phyloP scores from a whole-genome alignment of 92 coral and sea anemone genomes.

The Siderastrea radians region DNA sequence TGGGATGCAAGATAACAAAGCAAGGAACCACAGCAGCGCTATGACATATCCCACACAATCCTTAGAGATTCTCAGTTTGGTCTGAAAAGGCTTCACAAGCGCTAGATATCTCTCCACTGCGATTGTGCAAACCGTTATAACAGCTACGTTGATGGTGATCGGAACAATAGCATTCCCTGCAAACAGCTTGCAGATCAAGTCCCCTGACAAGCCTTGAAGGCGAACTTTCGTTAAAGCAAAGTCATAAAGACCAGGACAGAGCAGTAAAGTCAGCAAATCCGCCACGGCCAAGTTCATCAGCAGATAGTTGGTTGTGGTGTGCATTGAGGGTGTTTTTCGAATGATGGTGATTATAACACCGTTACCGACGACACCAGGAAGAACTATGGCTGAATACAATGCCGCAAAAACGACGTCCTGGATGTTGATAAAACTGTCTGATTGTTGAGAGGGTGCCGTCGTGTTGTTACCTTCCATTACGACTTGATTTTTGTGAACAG shows the following conservation, averaged over 20 bases:
- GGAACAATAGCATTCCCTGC: constrained; percentile 68
- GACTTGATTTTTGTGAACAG: background rate
- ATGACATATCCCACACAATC: constrained; percentile 22
- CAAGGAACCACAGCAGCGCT: constrained; percentile 26
- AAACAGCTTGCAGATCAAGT: constrained; percentile 61
- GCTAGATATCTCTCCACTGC: constrained; percentile 70
- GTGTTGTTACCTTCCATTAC: background rate
- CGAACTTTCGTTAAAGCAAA: constrained; percentile 52
- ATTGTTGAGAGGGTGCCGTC: background rate
- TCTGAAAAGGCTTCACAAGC: constrained; percentile 54
- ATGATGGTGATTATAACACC: constrained; percentile 46
- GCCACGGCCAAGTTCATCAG: constrained; percentile 68
- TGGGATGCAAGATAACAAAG: constrained; percentile 48
- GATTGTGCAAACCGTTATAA: constrained; percentile 44
- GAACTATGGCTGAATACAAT: constrained; percentile 34
- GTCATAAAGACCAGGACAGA: constrained; percentile 70
- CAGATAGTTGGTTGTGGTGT: constrained; percentile 66
- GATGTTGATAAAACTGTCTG: background rate
- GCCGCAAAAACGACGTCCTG: constrained; percentile 47
- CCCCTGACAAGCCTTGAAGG: constrained; percentile 44
- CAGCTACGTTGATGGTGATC: constrained; percentile 61
- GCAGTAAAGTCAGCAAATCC: constrained; percentile 51
- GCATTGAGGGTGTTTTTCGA: constrained; percentile 53
- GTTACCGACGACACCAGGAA: constrained; percentile 60
- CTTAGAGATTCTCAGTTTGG: background rate